Percentiles rank a stretch among this genome's conserved stretches.
These are phyloP conservation scores for Drosophila obscura DNA, from an alignment of 1,140 invertebrate genomes.

Conservation along the genomic window DNA sequence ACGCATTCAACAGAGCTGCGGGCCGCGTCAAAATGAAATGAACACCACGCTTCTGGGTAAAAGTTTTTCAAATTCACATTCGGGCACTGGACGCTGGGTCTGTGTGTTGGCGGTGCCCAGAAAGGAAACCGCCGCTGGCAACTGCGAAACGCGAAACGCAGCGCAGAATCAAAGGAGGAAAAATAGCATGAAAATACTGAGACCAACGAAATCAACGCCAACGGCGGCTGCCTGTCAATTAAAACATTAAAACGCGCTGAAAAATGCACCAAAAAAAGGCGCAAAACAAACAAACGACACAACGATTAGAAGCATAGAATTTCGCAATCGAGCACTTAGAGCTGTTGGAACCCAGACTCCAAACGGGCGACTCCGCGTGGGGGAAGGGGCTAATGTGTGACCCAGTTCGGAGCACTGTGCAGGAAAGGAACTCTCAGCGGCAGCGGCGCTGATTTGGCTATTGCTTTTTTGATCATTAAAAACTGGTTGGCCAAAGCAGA, in stretches of 20 bases:
- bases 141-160: constrained; percentile 30
- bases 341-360: constrained; percentile 17
- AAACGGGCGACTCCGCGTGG: background rate
- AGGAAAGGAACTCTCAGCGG: constrained; percentile 53
- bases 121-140: constrained; percentile 37
- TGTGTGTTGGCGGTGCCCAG: constrained; percentile 27
- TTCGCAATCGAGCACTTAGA: constrained; percentile 79
- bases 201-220: constrained; percentile 62
- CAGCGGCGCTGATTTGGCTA: constrained; percentile 41
- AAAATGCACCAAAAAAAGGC: constrained; percentile 58
- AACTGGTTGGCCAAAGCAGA: constrained; percentile 57
- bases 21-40: too few relatives aligned
- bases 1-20: too few relatives aligned
- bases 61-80: constrained; percentile 16
- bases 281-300: constrained; percentile 35
- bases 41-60: constrained; percentile 5
- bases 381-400: constrained; percentile 63
- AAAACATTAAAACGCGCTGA: constrained; percentile 76
- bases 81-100: background rate
- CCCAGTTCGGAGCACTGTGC: constrained; percentile 69
- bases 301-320: constrained; percentile 80
- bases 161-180: constrained; percentile 16
- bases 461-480: constrained; percentile 77
- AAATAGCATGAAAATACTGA: constrained; percentile 37
- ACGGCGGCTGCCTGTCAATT: constrained; percentile 70